These are phyloP conservation scores for Callimico goeldii DNA, from an alignment of 2,797 vertebrate genomes.

Conservation along the genomic window DNA sequence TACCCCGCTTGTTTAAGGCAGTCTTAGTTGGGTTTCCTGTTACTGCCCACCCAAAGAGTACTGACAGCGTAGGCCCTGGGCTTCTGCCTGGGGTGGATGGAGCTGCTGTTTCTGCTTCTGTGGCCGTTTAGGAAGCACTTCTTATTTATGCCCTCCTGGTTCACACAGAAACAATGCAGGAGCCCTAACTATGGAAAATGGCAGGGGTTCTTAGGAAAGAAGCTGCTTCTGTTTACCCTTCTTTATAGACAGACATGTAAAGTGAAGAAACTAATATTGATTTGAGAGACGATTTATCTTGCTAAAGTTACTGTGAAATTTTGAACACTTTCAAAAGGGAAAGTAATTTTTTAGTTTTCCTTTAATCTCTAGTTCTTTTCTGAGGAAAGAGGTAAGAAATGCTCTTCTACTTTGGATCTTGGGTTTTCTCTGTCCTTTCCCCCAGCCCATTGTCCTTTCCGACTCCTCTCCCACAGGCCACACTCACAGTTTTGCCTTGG, in stretches of 20 bases:
- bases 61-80: neutral
- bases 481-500: neutral
- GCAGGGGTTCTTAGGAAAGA: neutral
- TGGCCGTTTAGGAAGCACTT: neutral
- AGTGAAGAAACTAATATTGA: neutral
- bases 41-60: neutral
- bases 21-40: neutral
- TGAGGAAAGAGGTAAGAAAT: neutral
- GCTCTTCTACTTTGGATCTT: neutral
- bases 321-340: neutral
- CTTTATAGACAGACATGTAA: neutral
- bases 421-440: neutral
- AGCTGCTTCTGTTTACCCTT: neutral
- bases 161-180: neutral
- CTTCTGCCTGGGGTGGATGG: neutral
- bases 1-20: neutral
- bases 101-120: neutral
- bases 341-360: neutral
- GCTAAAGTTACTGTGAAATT: neutral
- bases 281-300: neutral
- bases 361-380: neutral
- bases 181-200: neutral
- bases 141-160: neutral
- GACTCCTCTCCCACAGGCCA: fast-evolving
- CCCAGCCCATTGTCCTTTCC: neutral